These are phyloP conservation scores for Candidula unifasciata DNA, from an alignment of 2,888 invertebrate genomes.

Conservation along the genomic window DNA sequence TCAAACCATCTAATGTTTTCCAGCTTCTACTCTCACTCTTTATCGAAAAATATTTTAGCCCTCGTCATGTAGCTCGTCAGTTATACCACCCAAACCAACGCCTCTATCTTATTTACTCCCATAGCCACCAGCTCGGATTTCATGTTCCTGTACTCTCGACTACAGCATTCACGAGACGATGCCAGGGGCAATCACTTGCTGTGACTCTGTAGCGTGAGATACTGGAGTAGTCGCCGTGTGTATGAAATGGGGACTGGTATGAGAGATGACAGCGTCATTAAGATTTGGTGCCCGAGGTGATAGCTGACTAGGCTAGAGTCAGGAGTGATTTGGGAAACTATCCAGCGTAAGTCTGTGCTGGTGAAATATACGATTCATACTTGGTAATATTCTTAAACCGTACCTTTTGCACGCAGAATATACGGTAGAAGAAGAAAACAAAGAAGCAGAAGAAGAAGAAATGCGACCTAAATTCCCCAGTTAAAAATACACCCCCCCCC, in stretches of 20 bases:
- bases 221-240: not conserved
- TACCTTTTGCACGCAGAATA: too few species aligned
- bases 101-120: too few species aligned
- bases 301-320: not conserved
- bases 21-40: not conserved
- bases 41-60: not conserved
- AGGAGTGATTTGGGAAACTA: not conserved
- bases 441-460: too few species aligned
- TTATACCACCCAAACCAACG: too few species aligned
- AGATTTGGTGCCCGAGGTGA: not conserved
- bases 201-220: not conserved
- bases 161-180: not conserved
- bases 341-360: not conserved
- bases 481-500: too few species aligned
- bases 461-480: too few species aligned
- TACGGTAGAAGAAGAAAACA: too few species aligned
- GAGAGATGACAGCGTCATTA: conserved; percentile 14
- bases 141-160: not conserved
- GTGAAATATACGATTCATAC: too few species aligned
- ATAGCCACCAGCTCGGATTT: not conserved
- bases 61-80: too few species aligned
- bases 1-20: not conserved
- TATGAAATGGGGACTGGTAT: not conserved
- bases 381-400: not conserved
- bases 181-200: conserved; percentile 11